Evolutionary conservation across 53 echinoderm and acorn worm genomes (phyloP), one percentile per base, ranked within the genome.

Genomic region (Paelopatides confundens): DNA sequence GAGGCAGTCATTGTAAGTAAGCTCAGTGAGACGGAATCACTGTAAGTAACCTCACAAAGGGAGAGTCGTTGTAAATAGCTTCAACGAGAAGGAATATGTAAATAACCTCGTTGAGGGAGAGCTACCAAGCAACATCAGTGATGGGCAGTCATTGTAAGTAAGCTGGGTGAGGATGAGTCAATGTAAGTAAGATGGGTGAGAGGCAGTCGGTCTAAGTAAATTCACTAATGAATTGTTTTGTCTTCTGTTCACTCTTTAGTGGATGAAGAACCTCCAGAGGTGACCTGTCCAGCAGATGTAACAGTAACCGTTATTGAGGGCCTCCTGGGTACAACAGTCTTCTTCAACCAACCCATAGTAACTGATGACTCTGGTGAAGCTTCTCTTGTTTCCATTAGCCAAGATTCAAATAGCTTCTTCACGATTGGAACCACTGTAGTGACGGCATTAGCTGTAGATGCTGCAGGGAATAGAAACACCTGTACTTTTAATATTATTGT

Each of bases 401-500:
- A 90, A 37, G 65, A 62, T 9, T 79, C 93, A 7, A 83, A 89
- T 8, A 71, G 50, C n/a, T 18, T 77, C 37, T 92, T 93, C 35
- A 31, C 48, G 14, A 38, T 76, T 11, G 38, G 85, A 24, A 76
- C 65, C 12, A 83, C 82, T 5, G 26, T 31, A 18, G 85, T 88
- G 26, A 65, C 66, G 28, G 86, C 77, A 77, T 63, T 69, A 28
- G 89, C 89, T 31, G 35, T 35, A 14, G 93, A 93, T 76, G 62
- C 85, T 21, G 35, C 87, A 3, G 85, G 78, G 11, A 93, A 93
- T 68, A 84, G 54, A 30, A 85, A 50, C 10, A 66, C 40, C 12
- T 93, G 93, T 71, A 90, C 83, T n/a, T 93, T 93, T 54, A 87
- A 66, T n/a, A 50, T 93, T 12, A 46, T 86, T 17, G 46, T 93